These are phyloP conservation scores for Campopleginae sp. DNA, from an alignment of 2,888 invertebrate genomes.

Conservation along the genomic window DNA sequence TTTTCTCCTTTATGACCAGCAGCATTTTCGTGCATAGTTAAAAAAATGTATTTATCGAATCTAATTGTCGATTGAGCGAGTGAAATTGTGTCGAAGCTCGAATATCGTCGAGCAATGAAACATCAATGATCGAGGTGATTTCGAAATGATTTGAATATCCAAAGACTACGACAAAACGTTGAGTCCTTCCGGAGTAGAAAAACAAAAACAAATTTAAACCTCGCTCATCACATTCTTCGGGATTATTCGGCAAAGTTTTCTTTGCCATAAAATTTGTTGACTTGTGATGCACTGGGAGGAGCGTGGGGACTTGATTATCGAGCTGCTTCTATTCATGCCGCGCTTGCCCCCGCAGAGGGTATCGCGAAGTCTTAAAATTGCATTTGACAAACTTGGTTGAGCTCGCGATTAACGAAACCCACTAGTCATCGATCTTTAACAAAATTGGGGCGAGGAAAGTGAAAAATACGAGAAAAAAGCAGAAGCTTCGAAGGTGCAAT, in stretches of 20 bases:
- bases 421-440: conserved; percentile 17
- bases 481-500: no score
- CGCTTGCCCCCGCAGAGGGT: neutral
- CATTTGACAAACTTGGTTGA: conserved; percentile 35
- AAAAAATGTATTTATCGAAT: no score
- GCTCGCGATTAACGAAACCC: conserved; percentile 39
- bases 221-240: neutral
- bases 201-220: neutral
- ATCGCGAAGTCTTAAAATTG: conserved; percentile 41
- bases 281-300: neutral
- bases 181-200: neutral
- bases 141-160: neutral
- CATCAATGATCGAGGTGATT: no score
- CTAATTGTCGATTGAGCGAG: no score
- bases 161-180: neutral
- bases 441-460: neutral
- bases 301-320: conserved; percentile 12
- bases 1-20: no score
- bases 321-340: conserved; percentile 4
- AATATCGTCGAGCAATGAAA: no score
- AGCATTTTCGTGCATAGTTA: no score
- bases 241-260: neutral
- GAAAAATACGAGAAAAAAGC: neutral
- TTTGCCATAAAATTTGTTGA: neutral
- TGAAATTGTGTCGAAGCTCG: no score